These are phyloP conservation scores for Sorex fumeus DNA, from an alignment of 2,113 vertebrate species.

Conservation along the genomic window DNA sequence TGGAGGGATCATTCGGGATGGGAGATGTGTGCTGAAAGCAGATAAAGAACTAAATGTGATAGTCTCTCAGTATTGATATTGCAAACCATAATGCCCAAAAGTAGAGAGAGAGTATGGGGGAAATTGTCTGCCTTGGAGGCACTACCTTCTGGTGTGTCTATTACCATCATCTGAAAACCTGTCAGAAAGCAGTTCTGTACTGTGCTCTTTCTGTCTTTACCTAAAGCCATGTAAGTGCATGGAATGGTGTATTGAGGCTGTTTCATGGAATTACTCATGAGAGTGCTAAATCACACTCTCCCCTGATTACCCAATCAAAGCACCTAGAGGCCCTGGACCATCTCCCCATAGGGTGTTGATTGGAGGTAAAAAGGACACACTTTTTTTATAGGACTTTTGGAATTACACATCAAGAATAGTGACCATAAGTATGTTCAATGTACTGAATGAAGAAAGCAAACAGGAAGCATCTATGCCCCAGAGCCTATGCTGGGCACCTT, in stretches of 20 bases:
- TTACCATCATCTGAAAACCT: conserved; percentile 28
- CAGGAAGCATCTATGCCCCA: conserved; percentile 67
- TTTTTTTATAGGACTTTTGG: conserved; percentile 82
- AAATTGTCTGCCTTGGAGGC: too few species aligned
- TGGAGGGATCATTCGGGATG: too few species aligned
- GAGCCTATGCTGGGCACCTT: conserved; percentile 29
- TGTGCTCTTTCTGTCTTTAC: conserved; percentile 64
- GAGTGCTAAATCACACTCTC: conserved; percentile 51
- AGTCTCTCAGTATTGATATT: too few species aligned
- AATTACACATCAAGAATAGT: conserved; percentile 81
- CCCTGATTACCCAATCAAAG: conserved; percentile 41
- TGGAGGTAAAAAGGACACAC: conserved; percentile 78
- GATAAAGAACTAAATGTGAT: too few species aligned
- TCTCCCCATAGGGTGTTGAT: conserved; percentile 79
- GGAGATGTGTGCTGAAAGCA: too few species aligned
- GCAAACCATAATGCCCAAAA: too few species aligned
- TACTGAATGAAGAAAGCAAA: conserved; percentile 81
- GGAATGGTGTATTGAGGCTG: conserved; percentile 29
- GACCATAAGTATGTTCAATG: conserved; percentile 81
- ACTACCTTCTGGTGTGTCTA: neutral
- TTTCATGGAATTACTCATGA: conserved; percentile 51
- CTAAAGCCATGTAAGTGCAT: conserved; percentile 33
- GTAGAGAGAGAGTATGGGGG: too few species aligned
- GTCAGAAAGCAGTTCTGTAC: neutral
- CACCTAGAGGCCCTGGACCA: conserved; percentile 41